Conservation (phyloP, 2,888 invertebrate genomes). For the Melanargia galathea region DNA sequence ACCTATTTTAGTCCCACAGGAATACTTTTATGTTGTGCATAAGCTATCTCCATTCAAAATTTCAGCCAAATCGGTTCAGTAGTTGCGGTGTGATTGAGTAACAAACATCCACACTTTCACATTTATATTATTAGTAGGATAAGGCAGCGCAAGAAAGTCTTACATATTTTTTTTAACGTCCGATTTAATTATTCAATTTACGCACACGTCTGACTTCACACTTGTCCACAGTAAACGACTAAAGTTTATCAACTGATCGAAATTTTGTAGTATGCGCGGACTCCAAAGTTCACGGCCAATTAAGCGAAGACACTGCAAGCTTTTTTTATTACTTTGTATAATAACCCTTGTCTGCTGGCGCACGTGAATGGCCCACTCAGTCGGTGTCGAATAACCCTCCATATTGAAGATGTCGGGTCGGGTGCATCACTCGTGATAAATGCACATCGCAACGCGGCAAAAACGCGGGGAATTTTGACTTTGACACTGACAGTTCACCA, state of each 20-base stretch:
- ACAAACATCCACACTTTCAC: too few relatives aligned
- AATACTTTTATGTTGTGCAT: too few relatives aligned
- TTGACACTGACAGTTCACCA: constrained; percentile 11
- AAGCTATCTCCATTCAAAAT: too few relatives aligned
- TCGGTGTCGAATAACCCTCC: constrained; percentile 68
- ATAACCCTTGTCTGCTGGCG: constrained; percentile 59
- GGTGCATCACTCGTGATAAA: constrained; percentile 62
- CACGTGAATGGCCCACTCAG: constrained; percentile 68
- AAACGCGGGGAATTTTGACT: constrained; percentile 17
- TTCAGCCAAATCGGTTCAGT: too few relatives aligned
- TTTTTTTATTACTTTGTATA: constrained; percentile 57
- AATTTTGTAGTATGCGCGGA: neutral
- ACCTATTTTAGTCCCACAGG: too few relatives aligned
- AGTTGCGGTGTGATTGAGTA: too few relatives aligned
- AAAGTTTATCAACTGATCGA: neutral
- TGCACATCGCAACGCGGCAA: constrained; percentile 52
- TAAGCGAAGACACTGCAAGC: constrained; percentile 64
- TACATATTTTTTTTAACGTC: too few relatives aligned
- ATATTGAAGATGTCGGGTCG: constrained; percentile 69
- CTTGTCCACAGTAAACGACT: neutral
- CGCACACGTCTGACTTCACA: too few relatives aligned
- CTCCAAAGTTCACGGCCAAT: constrained; percentile 58
- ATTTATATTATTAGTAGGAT: too few relatives aligned
- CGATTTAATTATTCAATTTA: too few relatives aligned
- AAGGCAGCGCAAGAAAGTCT: too few relatives aligned